Conservation (phyloP, 2,113 vertebrate species). For the Labeo rohita region DNA sequence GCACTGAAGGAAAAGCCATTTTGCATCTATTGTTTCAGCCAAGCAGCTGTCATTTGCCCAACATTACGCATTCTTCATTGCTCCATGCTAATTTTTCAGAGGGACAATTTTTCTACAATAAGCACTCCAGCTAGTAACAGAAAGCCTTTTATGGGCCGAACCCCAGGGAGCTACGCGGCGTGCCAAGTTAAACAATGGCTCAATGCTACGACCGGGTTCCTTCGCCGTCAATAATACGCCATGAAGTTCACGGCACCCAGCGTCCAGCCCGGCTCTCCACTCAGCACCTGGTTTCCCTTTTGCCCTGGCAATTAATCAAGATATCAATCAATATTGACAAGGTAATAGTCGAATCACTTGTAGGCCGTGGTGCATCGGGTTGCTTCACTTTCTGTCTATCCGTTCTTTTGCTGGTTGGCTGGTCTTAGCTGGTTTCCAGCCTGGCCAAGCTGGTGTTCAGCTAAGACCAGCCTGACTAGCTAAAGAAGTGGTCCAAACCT, state of each 20-base stretch:
- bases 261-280: conserved; percentile 77
- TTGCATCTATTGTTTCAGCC: conserved; percentile 87
- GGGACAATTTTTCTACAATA: conserved; percentile 92
- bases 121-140: conserved; percentile 88
- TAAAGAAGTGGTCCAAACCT: too few species aligned
- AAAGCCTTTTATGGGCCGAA: conserved; percentile 91
- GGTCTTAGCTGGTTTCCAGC: neutral
- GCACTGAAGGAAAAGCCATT: conserved; percentile 84
- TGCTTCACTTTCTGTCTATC: neutral
- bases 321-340: conserved; percentile 84
- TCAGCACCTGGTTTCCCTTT: conserved; percentile 82
- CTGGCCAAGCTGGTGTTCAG: too few species aligned
- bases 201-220: conserved; percentile 83
- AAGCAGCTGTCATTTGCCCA: conserved; percentile 96
- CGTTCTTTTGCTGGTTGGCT: neutral
- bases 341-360: conserved; percentile 34
- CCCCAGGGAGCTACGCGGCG: conserved; percentile 84
- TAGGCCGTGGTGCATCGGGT: neutral
- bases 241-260: conserved; percentile 81
- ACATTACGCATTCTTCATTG: conserved; percentile 92
- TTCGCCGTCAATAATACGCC: conserved; percentile 85
- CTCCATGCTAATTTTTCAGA: conserved; percentile 94
- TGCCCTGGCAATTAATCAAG: conserved; percentile 84
- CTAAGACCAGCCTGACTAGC: too few species aligned
- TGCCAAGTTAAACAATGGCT: conserved; percentile 96